A percentile compares a stretch with the other conserved stretches of the same genome.
These are phyloP conservation scores for Sardinella longiceps DNA, from an alignment of 2,797 vertebrate genomes.

Conservation along the genomic window DNA sequence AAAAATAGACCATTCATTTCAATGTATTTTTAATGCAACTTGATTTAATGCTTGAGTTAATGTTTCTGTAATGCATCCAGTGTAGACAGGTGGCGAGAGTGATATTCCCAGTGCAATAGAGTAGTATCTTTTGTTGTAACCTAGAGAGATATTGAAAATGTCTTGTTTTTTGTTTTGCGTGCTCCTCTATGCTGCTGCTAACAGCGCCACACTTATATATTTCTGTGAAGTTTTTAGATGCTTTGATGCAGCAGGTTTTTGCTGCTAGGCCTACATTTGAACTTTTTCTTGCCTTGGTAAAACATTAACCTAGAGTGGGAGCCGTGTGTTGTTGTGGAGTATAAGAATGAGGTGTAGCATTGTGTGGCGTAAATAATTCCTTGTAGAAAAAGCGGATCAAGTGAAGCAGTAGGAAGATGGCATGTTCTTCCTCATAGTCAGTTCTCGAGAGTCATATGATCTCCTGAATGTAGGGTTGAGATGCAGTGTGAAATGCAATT, in stretches of 20 bases:
- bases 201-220: background rate
- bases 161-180: background rate
- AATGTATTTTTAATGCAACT: too few relatives aligned
- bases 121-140: too few relatives aligned
- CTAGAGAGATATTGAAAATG: too few relatives aligned
- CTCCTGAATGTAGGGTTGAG: slow-evolving; percentile 51
- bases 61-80: too few relatives aligned
- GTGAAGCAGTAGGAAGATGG: background rate
- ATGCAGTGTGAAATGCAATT: slow-evolving; percentile 65
- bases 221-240: background rate
- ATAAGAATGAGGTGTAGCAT: background rate
- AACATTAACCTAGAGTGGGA: background rate
- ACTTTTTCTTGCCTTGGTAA: too few relatives aligned
- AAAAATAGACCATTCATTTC: too few relatives aligned
- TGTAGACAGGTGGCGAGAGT: too few relatives aligned
- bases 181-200: background rate
- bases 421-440: slow-evolving; percentile 26
- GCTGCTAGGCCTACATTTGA: too few relatives aligned
- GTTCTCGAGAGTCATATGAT: slow-evolving; percentile 50
- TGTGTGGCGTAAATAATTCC: background rate
- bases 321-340: background rate
- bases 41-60: too few relatives aligned
- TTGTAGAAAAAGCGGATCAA: background rate
- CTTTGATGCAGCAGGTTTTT: too few relatives aligned
- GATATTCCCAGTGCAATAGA: too few relatives aligned